Base-by-base conservation (phyloP, 92 coral and sea anemone genomes). In the Bergia puertoricense region DNA sequence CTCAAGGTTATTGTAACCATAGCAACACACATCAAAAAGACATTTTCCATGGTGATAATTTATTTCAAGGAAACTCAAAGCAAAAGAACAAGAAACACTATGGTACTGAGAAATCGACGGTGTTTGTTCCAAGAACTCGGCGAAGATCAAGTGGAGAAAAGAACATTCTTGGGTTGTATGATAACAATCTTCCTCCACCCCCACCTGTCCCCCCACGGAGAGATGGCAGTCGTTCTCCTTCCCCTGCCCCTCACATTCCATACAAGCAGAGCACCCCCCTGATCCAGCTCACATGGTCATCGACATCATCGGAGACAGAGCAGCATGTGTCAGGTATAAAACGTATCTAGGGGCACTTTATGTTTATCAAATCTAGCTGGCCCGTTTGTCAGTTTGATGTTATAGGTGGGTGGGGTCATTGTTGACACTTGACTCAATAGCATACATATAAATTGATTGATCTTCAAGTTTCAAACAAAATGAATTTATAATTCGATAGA, bases 171-270 rank as follows among this genome's bases (percentile, higher is more conserved):
- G 68, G 79, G 16, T 11, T 46, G 30, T 38, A 57, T 81, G 74
- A 84, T 8, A 67, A 71, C 39, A 46, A 48, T 50, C 86, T 43
- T 68, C 77, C 78, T 51, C 92, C 94, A 3, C 98, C 98, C 82
- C 98, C 98, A 78, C 98, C 98, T 59, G 88, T 95, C 56, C 98
- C 98, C 67, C 98, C 98, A 56, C 93, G 98, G 77, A 88, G 91
- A 73, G 94, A 92, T 18, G 92, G 91, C 38, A 85, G 86, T 83
- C 94, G 88, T 65, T 92, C 94, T 40, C 88, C 94, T 13, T 84
- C 87, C 65, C 87, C 87, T 23, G 39, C 44, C 67, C 30, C 46
- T n/a, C 44, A 48, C 14, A 15, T 38, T 37, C 73, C 74, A 62
- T n/a, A 57, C 38, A 11, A 72, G 72, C 87, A 57, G n/a, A 54